Evolutionary conservation across 1,140 invertebrate genomes (phyloP).

Genomic region (Trachymyrmex cornetzi): DNA sequence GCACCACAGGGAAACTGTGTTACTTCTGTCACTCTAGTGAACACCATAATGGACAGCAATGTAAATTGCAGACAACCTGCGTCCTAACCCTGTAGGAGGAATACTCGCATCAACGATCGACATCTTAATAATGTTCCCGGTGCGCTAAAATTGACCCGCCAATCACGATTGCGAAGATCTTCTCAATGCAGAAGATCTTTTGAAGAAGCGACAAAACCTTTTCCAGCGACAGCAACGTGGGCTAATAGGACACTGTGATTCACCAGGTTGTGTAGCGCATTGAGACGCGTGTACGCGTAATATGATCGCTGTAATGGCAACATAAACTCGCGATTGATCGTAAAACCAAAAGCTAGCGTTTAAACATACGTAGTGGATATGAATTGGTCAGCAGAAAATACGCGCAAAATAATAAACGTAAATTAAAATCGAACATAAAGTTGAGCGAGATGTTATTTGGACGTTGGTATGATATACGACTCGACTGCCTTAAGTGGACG

Average conservation of each 20-base stretch:
- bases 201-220: slow-evolving; percentile 60
- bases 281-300: slow-evolving; percentile 46
- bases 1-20: slow-evolving; percentile 52
- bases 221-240: slow-evolving; percentile 52
- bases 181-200: too few relatives aligned
- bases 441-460: slow-evolving; percentile 28
- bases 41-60: slow-evolving; percentile 25
- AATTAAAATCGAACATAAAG: slow-evolving; percentile 30
- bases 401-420: slow-evolving; percentile 21
- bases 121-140: slow-evolving; percentile 71
- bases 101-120: slow-evolving; percentile 62
- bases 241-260: slow-evolving; percentile 69
- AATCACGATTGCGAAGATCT: not conserved
- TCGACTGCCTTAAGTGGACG: not conserved
- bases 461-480: slow-evolving; percentile 18
- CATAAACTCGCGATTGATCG: slow-evolving; percentile 70
- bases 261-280: slow-evolving; percentile 51
- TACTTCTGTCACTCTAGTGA: slow-evolving; percentile 67
- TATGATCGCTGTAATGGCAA: slow-evolving; percentile 46
- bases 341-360: slow-evolving; percentile 60
- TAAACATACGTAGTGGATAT: not conserved
- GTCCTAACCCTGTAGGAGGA: slow-evolving; percentile 48
- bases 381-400: slow-evolving; percentile 16
- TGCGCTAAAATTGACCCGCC: slow-evolving; percentile 11
- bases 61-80: slow-evolving; percentile 48